Percentiles rank a stretch among this genome's conserved stretches.
phyloP scores from a whole-genome alignment of 1,140 invertebrate species.

The Bombus picipes region DNA sequence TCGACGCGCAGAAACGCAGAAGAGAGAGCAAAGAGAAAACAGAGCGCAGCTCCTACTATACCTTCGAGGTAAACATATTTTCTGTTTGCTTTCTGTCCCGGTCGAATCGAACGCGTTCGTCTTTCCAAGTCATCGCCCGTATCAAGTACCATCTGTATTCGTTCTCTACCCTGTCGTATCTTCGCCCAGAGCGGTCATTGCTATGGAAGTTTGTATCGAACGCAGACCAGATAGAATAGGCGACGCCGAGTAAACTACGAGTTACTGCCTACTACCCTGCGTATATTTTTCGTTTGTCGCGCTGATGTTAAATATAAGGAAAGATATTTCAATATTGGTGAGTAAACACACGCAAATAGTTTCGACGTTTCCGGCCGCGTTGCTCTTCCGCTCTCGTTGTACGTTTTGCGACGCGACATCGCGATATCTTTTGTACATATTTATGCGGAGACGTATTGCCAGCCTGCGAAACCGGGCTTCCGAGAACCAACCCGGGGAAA shows the following conservation, averaged over 20 bases:
- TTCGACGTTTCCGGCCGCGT: constrained; percentile 28
- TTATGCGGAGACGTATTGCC: constrained; percentile 11
- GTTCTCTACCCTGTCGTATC: not conserved
- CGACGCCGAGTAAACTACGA: constrained; percentile 29
- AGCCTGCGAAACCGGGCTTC: not conserved
- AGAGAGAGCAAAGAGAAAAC: no score
- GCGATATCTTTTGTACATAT: constrained; percentile 27
- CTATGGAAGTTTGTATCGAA: not conserved
- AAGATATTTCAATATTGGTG: constrained; percentile 79
- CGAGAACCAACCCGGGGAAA: not conserved
- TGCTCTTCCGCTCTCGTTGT: constrained; percentile 7
- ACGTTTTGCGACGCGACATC: not conserved
- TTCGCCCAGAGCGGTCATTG: not conserved
- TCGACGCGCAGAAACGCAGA: no score
- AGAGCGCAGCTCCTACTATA: not conserved
- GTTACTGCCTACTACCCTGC: not conserved
- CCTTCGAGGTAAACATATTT: constrained; percentile 48
- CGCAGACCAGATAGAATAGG: not conserved
- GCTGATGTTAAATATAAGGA: constrained; percentile 74
- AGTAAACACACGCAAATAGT: constrained; percentile 64
- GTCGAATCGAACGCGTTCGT: constrained; percentile 42
- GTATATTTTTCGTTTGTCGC: constrained; percentile 33
- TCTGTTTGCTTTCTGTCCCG: constrained; percentile 39
- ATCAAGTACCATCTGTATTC: constrained; percentile 38
- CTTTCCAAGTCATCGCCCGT: constrained; percentile 32